Evolutionary conservation across 2,113 vertebrate species (phyloP).

Genomic region (Lasiurus cinereus): DNA sequence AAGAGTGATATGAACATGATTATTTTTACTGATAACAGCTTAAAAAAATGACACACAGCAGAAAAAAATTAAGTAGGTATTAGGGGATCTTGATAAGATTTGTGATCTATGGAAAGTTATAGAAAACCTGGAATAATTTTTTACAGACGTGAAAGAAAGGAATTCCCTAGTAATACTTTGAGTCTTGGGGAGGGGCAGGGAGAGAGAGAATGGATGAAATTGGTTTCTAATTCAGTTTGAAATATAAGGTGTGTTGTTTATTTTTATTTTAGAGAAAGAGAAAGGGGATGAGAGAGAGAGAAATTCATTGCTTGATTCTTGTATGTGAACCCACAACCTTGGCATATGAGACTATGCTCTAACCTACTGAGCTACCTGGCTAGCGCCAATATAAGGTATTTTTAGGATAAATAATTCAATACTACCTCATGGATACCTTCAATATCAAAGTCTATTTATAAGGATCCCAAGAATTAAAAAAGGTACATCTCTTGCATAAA

Average conservation of each 20-base stretch:
- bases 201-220: not conserved
- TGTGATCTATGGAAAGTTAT: conserved; percentile 17
- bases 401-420: conserved; percentile 10
- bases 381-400: not conserved
- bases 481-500: not conserved
- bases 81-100: not conserved
- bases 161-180: not conserved
- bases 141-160: not conserved
- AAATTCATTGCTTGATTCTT: not conserved
- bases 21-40: conserved; percentile 39
- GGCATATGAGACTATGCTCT: not conserved
- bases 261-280: not conserved
- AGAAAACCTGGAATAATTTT: not conserved
- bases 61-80: conserved; percentile 32
- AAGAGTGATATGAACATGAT: conserved; percentile 48
- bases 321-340: not conserved
- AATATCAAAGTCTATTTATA: not conserved
- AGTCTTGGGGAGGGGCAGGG: accelerated
- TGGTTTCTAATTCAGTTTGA: not conserved
- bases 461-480: not conserved
- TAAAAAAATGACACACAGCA: not conserved
- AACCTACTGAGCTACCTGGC: not conserved
- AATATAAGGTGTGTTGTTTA: not conserved
- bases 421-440: not conserved
- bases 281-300: not conserved